Base-by-base conservation (phyloP, 2,888 invertebrate species). In the Brachylomia viminalis region DNA sequence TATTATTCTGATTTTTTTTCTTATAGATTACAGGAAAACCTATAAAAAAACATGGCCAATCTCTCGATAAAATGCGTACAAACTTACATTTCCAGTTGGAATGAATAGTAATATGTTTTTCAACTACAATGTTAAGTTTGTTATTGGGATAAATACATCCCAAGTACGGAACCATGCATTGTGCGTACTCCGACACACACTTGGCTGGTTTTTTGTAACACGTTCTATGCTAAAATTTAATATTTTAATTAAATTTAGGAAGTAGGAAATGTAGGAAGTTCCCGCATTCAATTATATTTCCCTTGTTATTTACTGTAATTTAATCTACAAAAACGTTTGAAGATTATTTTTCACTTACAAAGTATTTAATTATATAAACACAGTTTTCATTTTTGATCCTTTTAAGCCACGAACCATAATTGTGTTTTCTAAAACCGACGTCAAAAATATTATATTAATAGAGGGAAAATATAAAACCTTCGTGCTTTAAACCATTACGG, bases 401-500 rank as follows among this genome's bases (percentile, higher is more conserved):
- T 49, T 67, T 64, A 61, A 49, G 56, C 49, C 58, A 52, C 56
- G 69, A 61, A 81, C 59, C 56, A 76, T 64, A 74, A 78, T 66
- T 45, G 75, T 68, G 68, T 79, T 76, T 69, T 45, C 71, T 61
- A 69, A 80, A 73, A 79, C 77, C 56, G 66, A 27, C 78, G 42
- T 59, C 30, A 66, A 73, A 85, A 86, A 77, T 78, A 71, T 49
- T 71, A 62, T 62, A 65, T 61, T 83, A 79, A 70, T 80, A 76
- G 71, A 64, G 33, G 33, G 52, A 68, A 67, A 78, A 76, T 74
- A 80, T 75, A 80, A 83, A 84, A 77, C 79, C 71, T 80, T 83
- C 85, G 82, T 83, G 87, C 66, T 80, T 66, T 64, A 83, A 78
- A 75, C 80, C 84, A 86, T 90, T 90, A 88, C 30, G 75, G 79